Evolutionary conservation across 92 coral and sea anemone species (phyloP).

Genomic region (Scolanthus callimorphus): DNA sequence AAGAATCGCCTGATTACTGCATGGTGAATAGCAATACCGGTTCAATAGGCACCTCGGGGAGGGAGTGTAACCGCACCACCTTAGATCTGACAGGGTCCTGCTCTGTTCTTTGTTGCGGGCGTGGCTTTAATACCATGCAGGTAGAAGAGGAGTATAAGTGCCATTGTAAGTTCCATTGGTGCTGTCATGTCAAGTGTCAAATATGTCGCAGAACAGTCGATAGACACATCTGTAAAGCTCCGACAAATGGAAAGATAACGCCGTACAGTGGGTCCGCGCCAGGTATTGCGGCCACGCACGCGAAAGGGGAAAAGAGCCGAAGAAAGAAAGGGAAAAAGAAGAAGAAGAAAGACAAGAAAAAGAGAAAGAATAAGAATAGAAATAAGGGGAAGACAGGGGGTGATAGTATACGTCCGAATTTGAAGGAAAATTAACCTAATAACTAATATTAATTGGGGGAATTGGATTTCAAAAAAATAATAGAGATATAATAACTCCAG

Average conservation of each 20-base stretch:
- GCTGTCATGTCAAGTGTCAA: slow-evolving; percentile 86
- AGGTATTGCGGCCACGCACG: not conserved
- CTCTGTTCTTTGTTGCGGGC: slow-evolving; percentile 89
- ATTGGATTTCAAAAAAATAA: too few relatives aligned
- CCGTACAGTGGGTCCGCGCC: not conserved
- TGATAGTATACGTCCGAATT: too few relatives aligned
- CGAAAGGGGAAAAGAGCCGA: too few relatives aligned
- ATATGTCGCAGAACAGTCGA: slow-evolving; percentile 87
- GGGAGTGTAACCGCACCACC: slow-evolving; percentile 77
- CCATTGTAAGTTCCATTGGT: slow-evolving; percentile 90
- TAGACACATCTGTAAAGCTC: slow-evolving; percentile 82
- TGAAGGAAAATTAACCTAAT: too few relatives aligned
- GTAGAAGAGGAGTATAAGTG: slow-evolving; percentile 82
- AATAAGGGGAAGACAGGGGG: not conserved
- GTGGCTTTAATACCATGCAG: slow-evolving; percentile 94
- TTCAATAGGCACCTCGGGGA: slow-evolving; percentile 88
- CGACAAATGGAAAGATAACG: slow-evolving; percentile 8
- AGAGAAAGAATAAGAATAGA: slow-evolving; percentile 1
- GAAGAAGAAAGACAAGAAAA: slow-evolving; percentile 1
- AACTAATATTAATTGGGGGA: too few relatives aligned
- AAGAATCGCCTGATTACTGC: slow-evolving; percentile 97
- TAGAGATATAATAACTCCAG: too few relatives aligned
- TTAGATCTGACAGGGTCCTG: slow-evolving; percentile 66
- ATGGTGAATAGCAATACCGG: slow-evolving; percentile 63
- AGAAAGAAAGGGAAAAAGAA: not conserved